phyloP scores from a whole-genome alignment of 2,888 invertebrate species.

The Cyclophora punctaria region DNA sequence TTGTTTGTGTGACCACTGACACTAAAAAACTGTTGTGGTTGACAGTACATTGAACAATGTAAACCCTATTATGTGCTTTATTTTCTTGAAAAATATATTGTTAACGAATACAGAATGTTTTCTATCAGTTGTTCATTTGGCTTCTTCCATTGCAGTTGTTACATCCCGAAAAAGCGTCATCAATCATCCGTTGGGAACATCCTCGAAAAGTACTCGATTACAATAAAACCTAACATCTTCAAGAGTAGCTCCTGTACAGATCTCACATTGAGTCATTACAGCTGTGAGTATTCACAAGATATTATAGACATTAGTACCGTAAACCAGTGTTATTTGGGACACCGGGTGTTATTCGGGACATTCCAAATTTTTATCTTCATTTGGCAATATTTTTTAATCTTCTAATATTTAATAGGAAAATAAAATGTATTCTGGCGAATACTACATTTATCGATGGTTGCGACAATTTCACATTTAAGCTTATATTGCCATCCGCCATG shows the following conservation, averaged over 20 bases:
- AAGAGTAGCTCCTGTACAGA: slow-evolving; percentile 58
- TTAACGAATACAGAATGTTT: too few relatives aligned
- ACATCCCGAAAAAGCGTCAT: slow-evolving; percentile 37
- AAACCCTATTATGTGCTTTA: too few relatives aligned
- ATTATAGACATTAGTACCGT: background rate
- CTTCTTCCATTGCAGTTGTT: background rate
- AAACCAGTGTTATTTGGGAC: too few relatives aligned
- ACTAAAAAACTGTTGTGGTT: too few relatives aligned
- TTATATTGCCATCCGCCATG: slow-evolving; percentile 15
- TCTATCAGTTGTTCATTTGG: background rate
- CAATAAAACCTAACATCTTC: slow-evolving; percentile 54
- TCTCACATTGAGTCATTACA: slow-evolving; percentile 21
- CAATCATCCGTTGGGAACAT: slow-evolving; percentile 32
- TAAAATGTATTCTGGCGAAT: too few relatives aligned
- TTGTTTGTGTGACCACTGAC: too few relatives aligned
- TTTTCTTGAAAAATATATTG: too few relatives aligned
- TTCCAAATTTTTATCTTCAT: too few relatives aligned
- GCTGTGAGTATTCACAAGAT: background rate
- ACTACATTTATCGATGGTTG: background rate
- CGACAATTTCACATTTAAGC: background rate
- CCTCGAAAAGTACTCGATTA: slow-evolving; percentile 57
- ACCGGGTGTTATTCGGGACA: too few relatives aligned
- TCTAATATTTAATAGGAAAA: too few relatives aligned
- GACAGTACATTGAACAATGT: too few relatives aligned
- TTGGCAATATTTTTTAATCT: too few relatives aligned